These are phyloP conservation scores for Rhagoletis zephyria DNA, from an alignment of 1,140 invertebrate species.

Conservation along the genomic window DNA sequence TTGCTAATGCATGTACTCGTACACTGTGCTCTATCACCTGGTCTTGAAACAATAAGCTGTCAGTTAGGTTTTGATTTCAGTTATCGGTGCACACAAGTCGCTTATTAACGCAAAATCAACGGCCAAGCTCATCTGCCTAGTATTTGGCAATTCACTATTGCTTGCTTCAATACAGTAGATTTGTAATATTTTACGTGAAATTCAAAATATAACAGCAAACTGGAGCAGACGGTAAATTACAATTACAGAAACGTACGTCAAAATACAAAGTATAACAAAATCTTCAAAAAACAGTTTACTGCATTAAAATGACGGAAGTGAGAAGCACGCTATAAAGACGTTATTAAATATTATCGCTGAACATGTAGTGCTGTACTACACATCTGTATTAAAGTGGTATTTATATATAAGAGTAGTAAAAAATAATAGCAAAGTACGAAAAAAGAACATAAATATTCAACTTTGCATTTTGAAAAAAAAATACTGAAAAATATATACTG, in stretches of 20 bases:
- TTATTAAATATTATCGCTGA: too few relatives aligned
- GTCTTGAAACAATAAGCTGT: conserved; percentile 42
- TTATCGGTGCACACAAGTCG: conserved; percentile 33
- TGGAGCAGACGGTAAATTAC: not conserved
- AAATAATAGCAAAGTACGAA: too few relatives aligned
- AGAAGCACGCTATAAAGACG: not conserved
- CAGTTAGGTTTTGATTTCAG: conserved; percentile 49
- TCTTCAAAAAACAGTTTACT: not conserved
- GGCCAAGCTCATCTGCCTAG: not conserved
- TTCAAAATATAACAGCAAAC: not conserved
- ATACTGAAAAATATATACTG: too few relatives aligned
- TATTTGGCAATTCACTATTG: conserved; percentile 18
- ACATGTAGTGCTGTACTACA: too few relatives aligned
- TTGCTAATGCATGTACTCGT: not conserved
- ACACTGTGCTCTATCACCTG: conserved; percentile 23
- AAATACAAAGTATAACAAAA: not conserved
- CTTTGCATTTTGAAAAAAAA: too few relatives aligned
- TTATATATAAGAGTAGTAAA: too few relatives aligned
- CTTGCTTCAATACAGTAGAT: not conserved
- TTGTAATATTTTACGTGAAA: conserved; percentile 2
- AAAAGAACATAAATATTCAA: too few relatives aligned
- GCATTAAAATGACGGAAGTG: not conserved
- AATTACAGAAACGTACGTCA: not conserved
- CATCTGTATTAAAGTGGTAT: too few relatives aligned
- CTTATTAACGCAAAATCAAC: conserved; percentile 6